Evolutionary conservation across 2,113 vertebrate species (phyloP).

Genomic region (Plestiodon gilberti): DNA sequence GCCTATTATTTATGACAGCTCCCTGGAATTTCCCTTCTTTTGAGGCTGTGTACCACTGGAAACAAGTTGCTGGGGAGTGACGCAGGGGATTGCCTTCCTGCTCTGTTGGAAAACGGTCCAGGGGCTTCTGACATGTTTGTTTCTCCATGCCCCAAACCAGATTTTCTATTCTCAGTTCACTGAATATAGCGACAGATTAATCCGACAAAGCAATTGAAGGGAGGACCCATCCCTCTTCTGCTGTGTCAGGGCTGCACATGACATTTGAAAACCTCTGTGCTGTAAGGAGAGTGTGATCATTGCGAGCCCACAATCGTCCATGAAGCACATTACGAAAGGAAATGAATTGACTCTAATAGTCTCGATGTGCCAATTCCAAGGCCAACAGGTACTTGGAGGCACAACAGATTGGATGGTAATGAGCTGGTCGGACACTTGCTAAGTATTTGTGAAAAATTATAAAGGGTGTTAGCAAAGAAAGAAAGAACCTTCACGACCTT

Average conservation of each 20-base stretch:
- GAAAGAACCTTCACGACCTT: slow-evolving; percentile 23
- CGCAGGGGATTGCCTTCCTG: too few species aligned
- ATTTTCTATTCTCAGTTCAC: too few species aligned
- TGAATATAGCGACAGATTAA: too few species aligned
- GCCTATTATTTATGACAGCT: too few species aligned
- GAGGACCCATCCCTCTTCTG: background rate
- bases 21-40: too few species aligned
- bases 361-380: slow-evolving; percentile 59
- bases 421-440: slow-evolving; percentile 49
- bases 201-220: too few species aligned
- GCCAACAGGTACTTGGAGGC: slow-evolving; percentile 58
- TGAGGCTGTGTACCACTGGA: too few species aligned
- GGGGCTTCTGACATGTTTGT: too few species aligned
- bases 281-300: background rate
- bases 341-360: slow-evolving; percentile 59
- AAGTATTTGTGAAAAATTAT: slow-evolving; percentile 36
- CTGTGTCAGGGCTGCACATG: background rate
- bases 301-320: background rate
- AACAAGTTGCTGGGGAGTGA: too few species aligned
- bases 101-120: too few species aligned
- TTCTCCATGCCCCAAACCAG: too few species aligned
- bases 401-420: slow-evolving; percentile 49
- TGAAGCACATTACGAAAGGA: slow-evolving; percentile 10
- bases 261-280: background rate
- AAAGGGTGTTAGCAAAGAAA: slow-evolving; percentile 26